Conservation (phyloP, 2,888 invertebrate genomes). For the Macrophya annulata region DNA sequence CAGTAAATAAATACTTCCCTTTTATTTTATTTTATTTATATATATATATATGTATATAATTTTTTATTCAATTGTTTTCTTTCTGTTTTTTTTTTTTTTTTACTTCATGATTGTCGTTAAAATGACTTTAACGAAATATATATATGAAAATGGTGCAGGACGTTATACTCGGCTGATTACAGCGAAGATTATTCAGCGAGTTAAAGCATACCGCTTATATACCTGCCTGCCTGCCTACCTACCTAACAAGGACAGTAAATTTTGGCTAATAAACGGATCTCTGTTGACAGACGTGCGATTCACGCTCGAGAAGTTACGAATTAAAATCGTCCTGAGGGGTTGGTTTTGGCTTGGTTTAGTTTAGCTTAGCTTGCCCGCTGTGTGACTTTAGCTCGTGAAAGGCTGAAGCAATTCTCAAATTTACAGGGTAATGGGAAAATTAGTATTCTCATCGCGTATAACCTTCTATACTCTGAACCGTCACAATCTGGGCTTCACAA, state of each 20-base stretch:
- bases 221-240: neutral
- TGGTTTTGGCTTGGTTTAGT: neutral
- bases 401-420: constrained; percentile 17
- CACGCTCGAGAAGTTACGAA: constrained; percentile 30
- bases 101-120: neutral
- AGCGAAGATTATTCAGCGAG: constrained; percentile 11
- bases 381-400: neutral
- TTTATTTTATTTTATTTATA: neutral
- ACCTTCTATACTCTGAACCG: neutral
- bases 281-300: constrained; percentile 33
- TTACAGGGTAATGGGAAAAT: constrained; percentile 35
- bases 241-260: neutral
- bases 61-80: neutral
- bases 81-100: neutral
- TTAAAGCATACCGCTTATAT: neutral
- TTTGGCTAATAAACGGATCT: constrained; percentile 32
- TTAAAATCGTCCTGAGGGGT: constrained; percentile 11
- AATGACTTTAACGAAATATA: neutral
- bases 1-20: neutral
- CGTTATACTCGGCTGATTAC: neutral
- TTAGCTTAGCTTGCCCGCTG: neutral
- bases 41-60: too few relatives aligned
- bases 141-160: neutral
- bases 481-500: neutral
- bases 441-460: constrained; percentile 36